Evolutionary conservation across 2,113 vertebrate genomes (phyloP).

Genomic region (Periophthalmodon schlosseri): DNA sequence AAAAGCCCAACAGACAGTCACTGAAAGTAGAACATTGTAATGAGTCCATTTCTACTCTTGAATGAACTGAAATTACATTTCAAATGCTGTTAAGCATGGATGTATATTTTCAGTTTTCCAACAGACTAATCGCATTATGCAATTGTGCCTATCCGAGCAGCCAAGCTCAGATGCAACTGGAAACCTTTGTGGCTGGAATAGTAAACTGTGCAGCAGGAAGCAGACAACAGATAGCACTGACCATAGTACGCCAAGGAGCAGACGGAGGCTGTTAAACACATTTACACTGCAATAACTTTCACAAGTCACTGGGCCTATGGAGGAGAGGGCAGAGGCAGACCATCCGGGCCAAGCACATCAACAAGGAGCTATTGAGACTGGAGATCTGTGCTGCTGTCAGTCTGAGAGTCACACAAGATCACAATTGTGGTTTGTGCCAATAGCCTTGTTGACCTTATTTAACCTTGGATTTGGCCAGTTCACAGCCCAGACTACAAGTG

Average conservation of each 20-base stretch:
- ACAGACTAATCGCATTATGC: not conserved
- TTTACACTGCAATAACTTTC: slow-evolving; percentile 75
- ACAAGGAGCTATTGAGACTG: slow-evolving; percentile 70
- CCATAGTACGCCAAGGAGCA: slow-evolving; percentile 36
- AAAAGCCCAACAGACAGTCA: slow-evolving; percentile 18
- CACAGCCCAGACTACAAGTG: slow-evolving; percentile 59
- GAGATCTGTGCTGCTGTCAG: slow-evolving; percentile 61
- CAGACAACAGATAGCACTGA: slow-evolving; percentile 47
- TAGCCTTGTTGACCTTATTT: slow-evolving; percentile 70
- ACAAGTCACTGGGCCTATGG: slow-evolving; percentile 56
- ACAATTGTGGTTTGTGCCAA: slow-evolving; percentile 70
- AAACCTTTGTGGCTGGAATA: slow-evolving; percentile 19
- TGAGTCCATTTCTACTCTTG: not conserved
- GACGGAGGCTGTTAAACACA: slow-evolving; percentile 65
- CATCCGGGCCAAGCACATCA: slow-evolving; percentile 54
- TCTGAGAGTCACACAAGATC: slow-evolving; percentile 62
- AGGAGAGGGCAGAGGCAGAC: slow-evolving; percentile 29
- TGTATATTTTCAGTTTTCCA: not conserved
- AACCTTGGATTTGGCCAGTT: slow-evolving; percentile 64
- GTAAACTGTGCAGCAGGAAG: slow-evolving; percentile 34
- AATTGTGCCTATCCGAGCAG: slow-evolving; percentile 6
- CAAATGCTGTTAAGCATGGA: not conserved
- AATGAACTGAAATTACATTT: not conserved
- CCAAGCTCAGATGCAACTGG: not conserved
- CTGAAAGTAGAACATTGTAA: not conserved